Conservation (phyloP, 2,888 invertebrate species). For the Drosophila anomelani region DNA sequence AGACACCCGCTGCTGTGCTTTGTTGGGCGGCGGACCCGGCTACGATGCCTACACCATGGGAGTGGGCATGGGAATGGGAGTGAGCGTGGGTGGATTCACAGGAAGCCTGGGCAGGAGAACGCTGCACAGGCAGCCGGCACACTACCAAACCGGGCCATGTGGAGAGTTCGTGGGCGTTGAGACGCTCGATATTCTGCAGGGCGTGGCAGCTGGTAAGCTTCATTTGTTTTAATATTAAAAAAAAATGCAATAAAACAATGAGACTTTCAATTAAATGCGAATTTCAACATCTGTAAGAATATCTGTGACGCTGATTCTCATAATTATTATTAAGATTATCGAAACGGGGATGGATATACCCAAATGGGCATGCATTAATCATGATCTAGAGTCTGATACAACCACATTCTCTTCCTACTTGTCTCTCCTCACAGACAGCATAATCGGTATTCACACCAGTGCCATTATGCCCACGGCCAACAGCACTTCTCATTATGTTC, state of each 20-base stretch:
- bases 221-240: neutral
- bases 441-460: conserved; percentile 83
- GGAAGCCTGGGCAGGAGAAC: conserved; percentile 75
- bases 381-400: conserved; percentile 8
- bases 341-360: no score
- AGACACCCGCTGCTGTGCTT: conserved; percentile 82
- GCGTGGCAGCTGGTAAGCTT: conserved; percentile 82
- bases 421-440: conserved; percentile 80
- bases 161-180: conserved; percentile 83
- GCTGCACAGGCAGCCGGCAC: conserved; percentile 66
- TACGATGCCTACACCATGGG: conserved; percentile 77
- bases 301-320: neutral
- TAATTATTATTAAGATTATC: neutral
- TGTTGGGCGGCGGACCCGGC: conserved; percentile 73
- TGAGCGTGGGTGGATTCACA: conserved; percentile 61
- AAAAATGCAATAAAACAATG: no score
- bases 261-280: neutral
- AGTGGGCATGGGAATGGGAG: conserved; percentile 26
- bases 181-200: conserved; percentile 84
- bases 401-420: no score
- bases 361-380: conserved; percentile 19
- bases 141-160: conserved; percentile 57
- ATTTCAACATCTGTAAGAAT: no score
- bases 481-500: conserved; percentile 62
- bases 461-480: conserved; percentile 62